phyloP scores from a whole-genome alignment of 2,888 invertebrate species.

The Pammene aurita region DNA sequence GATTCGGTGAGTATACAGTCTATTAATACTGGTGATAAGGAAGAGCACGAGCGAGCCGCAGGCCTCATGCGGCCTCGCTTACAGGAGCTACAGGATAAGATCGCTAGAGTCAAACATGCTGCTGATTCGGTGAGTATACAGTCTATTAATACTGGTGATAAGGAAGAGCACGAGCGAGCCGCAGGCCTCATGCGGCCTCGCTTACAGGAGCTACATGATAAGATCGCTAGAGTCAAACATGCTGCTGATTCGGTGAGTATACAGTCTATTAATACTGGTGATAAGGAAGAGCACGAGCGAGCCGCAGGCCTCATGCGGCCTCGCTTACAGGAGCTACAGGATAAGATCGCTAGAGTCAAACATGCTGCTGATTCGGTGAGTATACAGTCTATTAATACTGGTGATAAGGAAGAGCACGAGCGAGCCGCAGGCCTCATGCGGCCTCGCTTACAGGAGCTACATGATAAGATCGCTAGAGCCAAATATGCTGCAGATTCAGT shows the following conservation, averaged over 20 bases:
- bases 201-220: constrained; percentile 86
- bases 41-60: constrained; percentile 76
- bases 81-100: constrained; percentile 87
- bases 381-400: no score
- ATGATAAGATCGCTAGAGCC: constrained; percentile 89
- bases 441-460: constrained; percentile 86
- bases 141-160: no score
- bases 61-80: constrained; percentile 85
- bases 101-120: constrained; percentile 90
- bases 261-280: no score
- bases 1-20: constrained; percentile 88
- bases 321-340: constrained; percentile 86
- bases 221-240: constrained; percentile 90
- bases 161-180: constrained; percentile 77
- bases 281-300: constrained; percentile 81
- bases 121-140: constrained; percentile 88
- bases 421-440: constrained; percentile 85
- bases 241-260: constrained; percentile 90
- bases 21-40: no score
- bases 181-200: constrained; percentile 83
- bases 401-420: constrained; percentile 82
- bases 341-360: constrained; percentile 89
- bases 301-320: constrained; percentile 85
- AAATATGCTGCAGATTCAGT: constrained; percentile 92
- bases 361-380: constrained; percentile 92